Base-by-base conservation (phyloP, 2,113 vertebrate genomes). In the Nymphicus hollandicus region DNA sequence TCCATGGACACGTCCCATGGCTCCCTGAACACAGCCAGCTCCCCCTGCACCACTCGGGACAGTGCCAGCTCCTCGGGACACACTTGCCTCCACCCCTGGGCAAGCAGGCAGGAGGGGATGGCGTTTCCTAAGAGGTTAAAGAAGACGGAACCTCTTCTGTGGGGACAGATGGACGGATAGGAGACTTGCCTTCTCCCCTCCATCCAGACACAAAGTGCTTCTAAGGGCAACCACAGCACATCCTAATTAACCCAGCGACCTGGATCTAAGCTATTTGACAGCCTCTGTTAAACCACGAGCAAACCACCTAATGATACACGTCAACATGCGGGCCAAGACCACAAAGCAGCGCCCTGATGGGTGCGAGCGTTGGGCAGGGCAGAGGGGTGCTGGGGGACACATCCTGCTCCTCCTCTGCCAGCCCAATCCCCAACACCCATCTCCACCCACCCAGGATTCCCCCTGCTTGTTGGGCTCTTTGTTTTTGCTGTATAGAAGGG, bases 281-380 rank as follows among this genome's bases (percentile, higher is more conserved):
- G 71, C 35, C 72, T 72, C 61, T 33, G 55, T 16, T 58, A 69
- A 71, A 79, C 61, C 83, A 68, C 13, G 9, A 83, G 89, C 86
- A 70, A 71, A 78, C 86, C 88, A 86, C 61, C 64, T 6, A 33
- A 52, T 17, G 6, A 65, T 10, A 52, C 60, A 77, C 43, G 8
- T 1, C 8, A 5, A 88, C 76, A 89, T 8, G 82, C 2, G 5
- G 44, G 79, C 7, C 1, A 83, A 55, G 66, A 41, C 47, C 80
- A 31, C 0, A 1, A n/a, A 43, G 55, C 77, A n/a, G 33, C 2
- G 0, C 46, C 76, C 56, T 1, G 10, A 39, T 0, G 56, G 46
- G 27, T 8, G 39, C 1, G 5, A 73, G 72, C 1, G 0, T 2
- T 0, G 15, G 24, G 52, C 46, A 52, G 31, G 53, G 47, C 20